Base-by-base conservation (phyloP, 1,140 invertebrate species). In the Platyura marginata region DNA sequence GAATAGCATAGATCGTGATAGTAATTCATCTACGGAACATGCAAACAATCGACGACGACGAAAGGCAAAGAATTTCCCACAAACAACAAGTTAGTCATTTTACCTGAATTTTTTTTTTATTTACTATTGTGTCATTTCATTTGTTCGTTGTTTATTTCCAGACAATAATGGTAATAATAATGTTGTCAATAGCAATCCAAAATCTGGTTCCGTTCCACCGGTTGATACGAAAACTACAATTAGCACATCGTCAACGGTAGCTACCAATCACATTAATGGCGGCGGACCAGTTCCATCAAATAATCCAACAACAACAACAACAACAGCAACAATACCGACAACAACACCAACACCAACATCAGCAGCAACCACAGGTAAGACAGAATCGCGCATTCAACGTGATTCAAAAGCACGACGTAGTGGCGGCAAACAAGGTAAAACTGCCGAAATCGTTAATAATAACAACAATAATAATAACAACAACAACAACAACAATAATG, bases 1-100 rank as follows among this genome's bases (percentile, higher is more conserved):
- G 45, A 59, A 55, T 50, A 60, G 57, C 37, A 51, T 60, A 42
- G 57, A 60, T 47, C 49, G 57, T 47, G 57, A 57, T 59, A 47
- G 57, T 46, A 55, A 54, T 50, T 60, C 57, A 23, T 60, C 57
- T 37, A 60, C 54, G 39, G 57, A 60, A 44, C 9, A 19, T 21
- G 57, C 55, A 16, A 21, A 3, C 38, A 58, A 53, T 50, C 53
- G 53, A 34, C 45, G 57, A 46, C 54, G 57, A 48, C 57, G 57
- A 41, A 50, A 57, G 52, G 47, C 51, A 18, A 55, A 47, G 48
- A 59, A 57, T 47, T 57, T n/a, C n/a, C n/a, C n/a, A n/a, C n/a
- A n/a, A n/a, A n/a, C n/a, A n/a, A n/a, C n/a, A n/a, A n/a, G n/a
- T n/a, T n/a, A n/a, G n/a, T n/a, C n/a, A n/a, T n/a, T n/a, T n/a